Evolutionary conservation across 2,797 vertebrate genomes (phyloP).

Genomic region (Darevskia mixta): DNA sequence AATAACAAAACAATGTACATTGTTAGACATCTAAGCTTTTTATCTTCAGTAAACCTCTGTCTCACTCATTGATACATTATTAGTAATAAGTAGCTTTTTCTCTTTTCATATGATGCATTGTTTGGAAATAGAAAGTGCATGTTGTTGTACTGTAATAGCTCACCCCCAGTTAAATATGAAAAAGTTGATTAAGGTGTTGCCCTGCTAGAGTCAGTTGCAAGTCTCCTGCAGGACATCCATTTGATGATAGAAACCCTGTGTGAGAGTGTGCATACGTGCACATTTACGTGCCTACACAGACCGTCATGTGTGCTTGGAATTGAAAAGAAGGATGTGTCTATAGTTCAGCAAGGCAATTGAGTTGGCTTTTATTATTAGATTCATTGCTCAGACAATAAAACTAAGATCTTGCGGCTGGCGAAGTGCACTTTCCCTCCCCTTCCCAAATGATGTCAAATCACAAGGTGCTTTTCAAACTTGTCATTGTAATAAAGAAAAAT

Average conservation of each 20-base stretch:
- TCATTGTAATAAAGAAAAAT: slow-evolving; percentile 39
- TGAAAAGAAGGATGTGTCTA: slow-evolving; percentile 4
- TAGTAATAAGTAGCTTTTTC: not conserved
- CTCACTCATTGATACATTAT: slow-evolving; percentile 28
- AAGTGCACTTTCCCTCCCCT: slow-evolving; percentile 2
- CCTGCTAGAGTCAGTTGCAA: slow-evolving; percentile 31
- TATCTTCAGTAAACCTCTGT: not conserved
- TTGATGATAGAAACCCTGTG: slow-evolving; percentile 19
- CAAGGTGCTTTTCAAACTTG: slow-evolving; percentile 22
- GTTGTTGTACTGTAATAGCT: slow-evolving; percentile 8
- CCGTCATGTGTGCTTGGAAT: not conserved
- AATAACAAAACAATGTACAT: not conserved
- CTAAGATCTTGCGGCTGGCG: not conserved
- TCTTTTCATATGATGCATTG: not conserved
- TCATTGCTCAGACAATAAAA: slow-evolving; percentile 32
- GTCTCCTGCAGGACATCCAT: slow-evolving; percentile 7
- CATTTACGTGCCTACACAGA: no score
- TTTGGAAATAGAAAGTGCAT: slow-evolving; percentile 14
- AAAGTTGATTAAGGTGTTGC: slow-evolving; percentile 9
- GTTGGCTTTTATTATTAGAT: slow-evolving; percentile 26
- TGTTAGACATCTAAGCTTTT: not conserved
- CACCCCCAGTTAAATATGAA: not conserved
- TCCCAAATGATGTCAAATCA: slow-evolving; percentile 21
- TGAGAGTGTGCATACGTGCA: not conserved
- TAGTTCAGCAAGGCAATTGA: not conserved